phyloP scores from a whole-genome alignment of 2,888 invertebrate species.

The Stenurella melanura region DNA sequence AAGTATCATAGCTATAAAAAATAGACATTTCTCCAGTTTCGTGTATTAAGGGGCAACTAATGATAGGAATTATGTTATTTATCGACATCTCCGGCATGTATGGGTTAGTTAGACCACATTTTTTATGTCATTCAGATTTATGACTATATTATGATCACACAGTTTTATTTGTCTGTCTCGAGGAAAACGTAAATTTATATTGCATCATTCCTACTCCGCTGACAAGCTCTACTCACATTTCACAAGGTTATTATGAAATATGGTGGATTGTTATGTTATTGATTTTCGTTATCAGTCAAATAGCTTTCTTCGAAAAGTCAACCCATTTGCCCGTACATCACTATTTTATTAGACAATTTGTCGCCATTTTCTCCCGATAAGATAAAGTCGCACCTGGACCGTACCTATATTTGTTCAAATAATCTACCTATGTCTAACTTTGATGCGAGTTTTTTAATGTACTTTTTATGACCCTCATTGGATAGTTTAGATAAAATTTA shows the following conservation, averaged over 20 bases:
- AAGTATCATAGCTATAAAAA: too few relatives aligned
- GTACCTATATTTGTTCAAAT: conserved; percentile 19
- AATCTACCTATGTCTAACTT: conserved; percentile 16
- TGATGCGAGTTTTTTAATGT: conserved; percentile 21
- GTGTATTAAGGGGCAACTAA: too few relatives aligned
- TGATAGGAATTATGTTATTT: too few relatives aligned
- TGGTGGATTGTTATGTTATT: not conserved
- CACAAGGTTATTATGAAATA: conserved; percentile 3
- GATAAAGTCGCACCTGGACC: conserved; percentile 33
- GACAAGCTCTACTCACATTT: not conserved
- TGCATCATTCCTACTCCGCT: too few relatives aligned
- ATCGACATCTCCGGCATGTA: too few relatives aligned
- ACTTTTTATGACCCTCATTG: conserved; percentile 8
- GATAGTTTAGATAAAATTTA: conserved; percentile 10
- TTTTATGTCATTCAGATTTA: too few relatives aligned
- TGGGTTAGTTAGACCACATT: too few relatives aligned
- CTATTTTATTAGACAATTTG: conserved; percentile 33
- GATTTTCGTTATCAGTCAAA: conserved; percentile 31
- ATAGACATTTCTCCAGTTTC: too few relatives aligned
- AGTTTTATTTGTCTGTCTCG: too few relatives aligned
- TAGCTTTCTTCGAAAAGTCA: conserved; percentile 27
- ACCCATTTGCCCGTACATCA: conserved; percentile 27
- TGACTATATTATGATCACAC: too few relatives aligned
- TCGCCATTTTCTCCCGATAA: conserved; percentile 34
- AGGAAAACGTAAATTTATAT: too few relatives aligned